Evolutionary conservation across 1,140 invertebrate genomes (phyloP), one percentile per base, ranked within the genome.

Genomic region (Drosophila dunni): DNA sequence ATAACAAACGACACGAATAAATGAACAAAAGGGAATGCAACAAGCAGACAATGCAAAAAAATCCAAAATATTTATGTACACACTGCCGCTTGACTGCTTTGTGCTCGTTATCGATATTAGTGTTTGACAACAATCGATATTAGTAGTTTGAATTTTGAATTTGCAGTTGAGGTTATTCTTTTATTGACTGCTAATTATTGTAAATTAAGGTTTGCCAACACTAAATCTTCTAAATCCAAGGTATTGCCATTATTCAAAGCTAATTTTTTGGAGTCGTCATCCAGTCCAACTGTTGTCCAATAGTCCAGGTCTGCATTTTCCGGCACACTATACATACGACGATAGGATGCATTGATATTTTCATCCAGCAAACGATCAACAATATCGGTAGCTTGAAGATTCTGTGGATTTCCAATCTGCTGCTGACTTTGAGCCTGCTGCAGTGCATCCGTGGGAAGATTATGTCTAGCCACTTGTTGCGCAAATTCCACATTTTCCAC

Each of bases 361-460:
- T 91, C 91, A 42, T 92, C 91, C 17, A 92, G 20, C 67, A 92
- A 67, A 10, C 91, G 88, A 46, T 92, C 91, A 0, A 92, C 91
- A 75, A 91, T 79, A 51, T 91, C 79, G 3, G 57, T 70, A 11
- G 54, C 69, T 5, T 15, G 54, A 8, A 57, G 48, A 2, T 36
- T 20, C 29, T 50, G 45, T 45, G n/a, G 42, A 7, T 29, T 29
- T 4, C 2, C 24, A 29, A 29, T 10, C 29, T 10, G 36, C 15
- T 48, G 62, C 45, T 51, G 1, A 44, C 5, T 9, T 15, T 66
- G 62, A 20, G 29, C 15, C 8, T 68, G 29, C 7, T 61, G 74
- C 29, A 50, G 2, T 54, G 60, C 11, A 56, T 56, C 15, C 8
- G 38, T 11, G 11, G 34, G 38, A 7, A 3, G 33, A 5, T 0